Evolutionary conservation across 1,140 invertebrate species (phyloP).

Genomic region (Drosophila murphyi): DNA sequence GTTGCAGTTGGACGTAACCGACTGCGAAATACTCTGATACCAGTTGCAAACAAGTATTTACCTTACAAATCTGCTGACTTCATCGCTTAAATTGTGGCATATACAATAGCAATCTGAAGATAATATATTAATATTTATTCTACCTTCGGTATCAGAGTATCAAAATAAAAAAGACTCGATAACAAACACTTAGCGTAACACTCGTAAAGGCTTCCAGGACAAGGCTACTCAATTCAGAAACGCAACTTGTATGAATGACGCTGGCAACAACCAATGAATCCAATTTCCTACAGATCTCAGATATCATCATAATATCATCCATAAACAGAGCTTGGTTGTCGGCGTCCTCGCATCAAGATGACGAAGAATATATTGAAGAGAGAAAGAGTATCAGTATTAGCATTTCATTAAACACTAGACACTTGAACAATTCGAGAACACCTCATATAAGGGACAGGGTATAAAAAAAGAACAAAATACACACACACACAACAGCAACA

Average conservation of each 20-base stretch:
- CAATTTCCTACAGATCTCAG: constrained; percentile 18
- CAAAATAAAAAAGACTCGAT: constrained; percentile 26
- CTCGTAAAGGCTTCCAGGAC: constrained; percentile 31
- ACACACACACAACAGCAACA: constrained; percentile 33
- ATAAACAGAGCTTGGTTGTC: constrained; percentile 50
- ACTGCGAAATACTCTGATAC: neutral
- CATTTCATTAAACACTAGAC: constrained; percentile 13
- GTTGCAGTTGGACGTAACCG: too few relatives aligned
- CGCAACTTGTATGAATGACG: neutral
- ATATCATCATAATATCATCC: constrained; percentile 19
- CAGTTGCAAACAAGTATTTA: neutral
- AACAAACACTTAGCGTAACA: neutral
- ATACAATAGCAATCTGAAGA: too few relatives aligned
- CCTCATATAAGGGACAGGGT: constrained; percentile 34
- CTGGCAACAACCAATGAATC: constrained; percentile 22
- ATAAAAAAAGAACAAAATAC: constrained; percentile 31
- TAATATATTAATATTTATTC: neutral
- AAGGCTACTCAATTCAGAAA: constrained; percentile 7
- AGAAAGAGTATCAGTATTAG: constrained; percentile 40
- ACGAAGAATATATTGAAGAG: neutral
- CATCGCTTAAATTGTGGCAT: too few relatives aligned
- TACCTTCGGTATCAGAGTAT: neutral
- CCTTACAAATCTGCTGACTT: too few relatives aligned
- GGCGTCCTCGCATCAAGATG: neutral
- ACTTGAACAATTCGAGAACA: constrained; percentile 24